Conservation (phyloP, 2,113 vertebrate genomes). For the Phylloscopus trochiloides region DNA sequence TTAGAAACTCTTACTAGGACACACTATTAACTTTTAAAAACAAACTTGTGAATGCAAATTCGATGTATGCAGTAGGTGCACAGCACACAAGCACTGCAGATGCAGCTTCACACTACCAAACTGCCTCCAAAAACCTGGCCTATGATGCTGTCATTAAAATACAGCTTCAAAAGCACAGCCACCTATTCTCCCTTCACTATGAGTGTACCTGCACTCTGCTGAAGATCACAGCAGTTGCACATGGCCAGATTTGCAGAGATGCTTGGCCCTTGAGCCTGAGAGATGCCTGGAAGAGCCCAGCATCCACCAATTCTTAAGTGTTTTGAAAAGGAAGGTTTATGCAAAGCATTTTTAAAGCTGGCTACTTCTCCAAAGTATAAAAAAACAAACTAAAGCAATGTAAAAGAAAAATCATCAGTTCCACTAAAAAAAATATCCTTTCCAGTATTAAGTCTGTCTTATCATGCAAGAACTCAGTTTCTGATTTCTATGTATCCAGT, state of each 20-base stretch:
- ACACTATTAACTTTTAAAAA: neutral
- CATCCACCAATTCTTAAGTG: neutral
- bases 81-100: neutral
- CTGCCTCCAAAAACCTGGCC: neutral
- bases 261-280: neutral
- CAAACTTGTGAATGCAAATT: neutral
- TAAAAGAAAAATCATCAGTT: neutral
- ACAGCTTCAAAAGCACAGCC: neutral
- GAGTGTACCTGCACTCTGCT: neutral
- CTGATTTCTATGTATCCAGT: neutral
- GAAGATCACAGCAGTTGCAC: neutral
- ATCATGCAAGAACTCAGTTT: neutral
- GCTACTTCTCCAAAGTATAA: neutral
- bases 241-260: neutral
- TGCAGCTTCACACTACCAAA: neutral
- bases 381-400: neutral
- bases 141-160: neutral
- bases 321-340: neutral
- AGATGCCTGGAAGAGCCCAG: neutral
- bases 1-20: neutral
- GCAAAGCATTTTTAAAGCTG: neutral
- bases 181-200: neutral
- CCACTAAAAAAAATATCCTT: neutral
- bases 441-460: neutral
- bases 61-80: neutral